Evolutionary conservation across 2,113 vertebrate genomes (phyloP), one percentile per base, ranked within the genome.

Genomic region (Speoplatyrhinus poulsoni): DNA sequence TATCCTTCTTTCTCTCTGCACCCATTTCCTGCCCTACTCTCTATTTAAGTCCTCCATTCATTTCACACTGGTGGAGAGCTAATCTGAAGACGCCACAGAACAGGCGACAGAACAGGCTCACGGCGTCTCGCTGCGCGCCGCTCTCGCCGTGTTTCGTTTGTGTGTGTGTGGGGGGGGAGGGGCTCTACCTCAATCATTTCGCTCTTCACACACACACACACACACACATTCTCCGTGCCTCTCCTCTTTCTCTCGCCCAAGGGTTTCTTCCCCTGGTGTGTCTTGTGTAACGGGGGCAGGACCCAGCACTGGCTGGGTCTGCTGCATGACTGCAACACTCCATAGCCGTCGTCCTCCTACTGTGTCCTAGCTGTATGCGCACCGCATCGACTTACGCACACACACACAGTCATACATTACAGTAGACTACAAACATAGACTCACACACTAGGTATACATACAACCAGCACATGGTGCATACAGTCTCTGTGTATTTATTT

Each of bases 281-380:
- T 91, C 90, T 92, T 92, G 91, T 86, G 85, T 91, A 92, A 91
- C 80, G 13, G 60, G 53, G 67, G 77, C 76, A 70, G 60, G 61
- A 87, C 87, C 84, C 81, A 88, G 87, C 85, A 65, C 36, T 62
- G 75, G 73, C 87, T 84, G 87, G 85, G 87, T 90, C 80, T 90
- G 77, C 79, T 81, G 85, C 80, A 88, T 76, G 83, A 75, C 82
- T 84, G 80, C 81, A 36, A 46, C 69, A 57, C 19, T 76, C 75
- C 65, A 65, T 80, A 73, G 77, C 61, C 58, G 62, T 36, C 61
- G 67, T 79, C 46, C 67, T 50, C 7, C 7, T 72, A 58, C 56
- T 64, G 60, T 65, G 49, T 12, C 46, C 4, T 32, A 46, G 16
- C 69, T 52, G 16, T 63, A 16, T 62, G 80, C 74, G 70, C 32